These are phyloP conservation scores for Rhinopomastus cyanomelas DNA, from an alignment of 2,113 vertebrate species.

Conservation along the genomic window DNA sequence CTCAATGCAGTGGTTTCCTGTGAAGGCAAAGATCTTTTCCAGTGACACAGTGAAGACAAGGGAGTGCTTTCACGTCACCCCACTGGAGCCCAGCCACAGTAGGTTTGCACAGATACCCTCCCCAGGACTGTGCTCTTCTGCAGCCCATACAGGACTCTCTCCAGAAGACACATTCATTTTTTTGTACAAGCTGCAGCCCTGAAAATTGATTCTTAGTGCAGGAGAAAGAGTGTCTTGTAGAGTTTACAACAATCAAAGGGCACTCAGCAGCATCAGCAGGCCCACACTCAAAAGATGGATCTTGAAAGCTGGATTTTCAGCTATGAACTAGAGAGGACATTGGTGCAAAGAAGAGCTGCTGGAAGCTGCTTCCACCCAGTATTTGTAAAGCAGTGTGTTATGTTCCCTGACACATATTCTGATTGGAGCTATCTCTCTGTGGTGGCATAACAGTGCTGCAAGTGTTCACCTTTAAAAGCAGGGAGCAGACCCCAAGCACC, in stretches of 20 bases:
- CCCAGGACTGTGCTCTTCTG: rapidly evolving
- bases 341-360: neutral
- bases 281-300: neutral
- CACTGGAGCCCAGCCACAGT: rapidly evolving
- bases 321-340: neutral
- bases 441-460: neutral
- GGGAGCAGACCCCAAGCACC: rapidly evolving
- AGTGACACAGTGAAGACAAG: neutral
- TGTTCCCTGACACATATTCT: rapidly evolving
- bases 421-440: neutral
- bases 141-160: neutral
- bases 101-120: neutral
- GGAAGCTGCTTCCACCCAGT: neutral
- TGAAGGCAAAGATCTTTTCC: neutral
- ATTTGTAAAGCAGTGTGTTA: rapidly evolving
- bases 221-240: neutral
- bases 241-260: neutral
- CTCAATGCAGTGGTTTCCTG: rapidly evolving
- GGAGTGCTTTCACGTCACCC: rapidly evolving
- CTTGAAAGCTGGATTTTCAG: neutral
- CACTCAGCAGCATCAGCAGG: neutral
- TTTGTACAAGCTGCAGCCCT: neutral
- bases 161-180: neutral
- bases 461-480: neutral
- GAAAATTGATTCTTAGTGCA: neutral